Evolutionary conservation across 2,888 invertebrate genomes (phyloP).

Genomic region (Zaprionus obscuricornis): DNA sequence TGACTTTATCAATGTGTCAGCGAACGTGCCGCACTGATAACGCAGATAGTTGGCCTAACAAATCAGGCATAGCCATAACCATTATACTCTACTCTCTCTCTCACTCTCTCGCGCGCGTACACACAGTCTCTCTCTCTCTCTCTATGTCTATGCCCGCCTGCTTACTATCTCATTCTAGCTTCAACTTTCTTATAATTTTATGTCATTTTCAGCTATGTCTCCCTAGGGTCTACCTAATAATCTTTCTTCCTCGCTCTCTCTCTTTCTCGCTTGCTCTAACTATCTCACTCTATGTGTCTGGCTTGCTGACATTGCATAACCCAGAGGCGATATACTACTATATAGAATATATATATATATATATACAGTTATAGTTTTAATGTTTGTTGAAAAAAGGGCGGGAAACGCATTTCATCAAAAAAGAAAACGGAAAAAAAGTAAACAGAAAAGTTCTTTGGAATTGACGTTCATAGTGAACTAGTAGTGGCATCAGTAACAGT

Average conservation of each 20-base stretch:
- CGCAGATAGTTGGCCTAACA: constrained; percentile 68
- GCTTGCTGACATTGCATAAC: constrained; percentile 65
- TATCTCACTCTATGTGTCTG: not conserved
- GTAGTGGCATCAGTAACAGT: not conserved
- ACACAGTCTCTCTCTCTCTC: constrained; percentile 1
- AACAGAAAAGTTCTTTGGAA: constrained; percentile 65
- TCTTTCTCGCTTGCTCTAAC: not conserved
- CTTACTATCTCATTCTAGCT: not conserved
- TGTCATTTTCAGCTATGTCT: no score
- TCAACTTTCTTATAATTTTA: not conserved
- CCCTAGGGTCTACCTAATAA: no score
- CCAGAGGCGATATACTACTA: constrained; percentile 31
- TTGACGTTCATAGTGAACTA: constrained; percentile 2
- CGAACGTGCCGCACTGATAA: constrained; percentile 56
- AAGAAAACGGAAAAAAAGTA: constrained; percentile 55
- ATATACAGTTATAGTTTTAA: constrained; percentile 20
- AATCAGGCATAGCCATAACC: constrained; percentile 45
- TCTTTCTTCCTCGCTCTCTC: not conserved
- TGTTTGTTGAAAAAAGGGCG: constrained; percentile 72
- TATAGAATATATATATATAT: constrained; percentile 10
- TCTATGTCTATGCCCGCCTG: no score
- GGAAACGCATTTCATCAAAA: constrained; percentile 57
- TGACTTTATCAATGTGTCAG: constrained; percentile 71
- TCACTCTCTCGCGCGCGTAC: constrained; percentile 7
- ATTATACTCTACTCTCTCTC: constrained; percentile 1